These are phyloP conservation scores for Atherinosoma microstoma DNA, from an alignment of 2,797 vertebrate species.

Conservation along the genomic window DNA sequence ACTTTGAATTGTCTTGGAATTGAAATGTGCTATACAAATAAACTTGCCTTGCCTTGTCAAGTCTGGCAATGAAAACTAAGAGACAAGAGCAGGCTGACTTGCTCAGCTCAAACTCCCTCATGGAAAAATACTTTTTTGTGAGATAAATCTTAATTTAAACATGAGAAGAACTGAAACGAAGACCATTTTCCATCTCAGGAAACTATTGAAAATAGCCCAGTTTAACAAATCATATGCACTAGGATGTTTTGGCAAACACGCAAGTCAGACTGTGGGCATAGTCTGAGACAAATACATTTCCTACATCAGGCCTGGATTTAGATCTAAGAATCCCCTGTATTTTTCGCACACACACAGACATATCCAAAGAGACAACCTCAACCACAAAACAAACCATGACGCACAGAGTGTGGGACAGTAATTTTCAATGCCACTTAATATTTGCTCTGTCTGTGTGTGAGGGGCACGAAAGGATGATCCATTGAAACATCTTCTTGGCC, in stretches of 20 bases:
- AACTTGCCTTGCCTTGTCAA: constrained; percentile 6
- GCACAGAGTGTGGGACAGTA: constrained; percentile 46
- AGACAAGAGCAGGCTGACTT: constrained; percentile 19
- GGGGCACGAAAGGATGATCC: constrained; percentile 40
- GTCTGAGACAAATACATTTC: constrained; percentile 55
- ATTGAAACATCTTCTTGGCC: constrained; percentile 64
- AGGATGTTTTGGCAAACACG: constrained; percentile 44
- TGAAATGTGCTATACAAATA: too few relatives aligned
- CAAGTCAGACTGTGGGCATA: constrained; percentile 39
- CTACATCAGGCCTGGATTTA: constrained; percentile 54
- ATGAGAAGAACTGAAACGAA: constrained; percentile 43
- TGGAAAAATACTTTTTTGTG: constrained; percentile 31
- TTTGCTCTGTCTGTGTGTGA: constrained; percentile 45
- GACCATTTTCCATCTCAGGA: constrained; percentile 37
- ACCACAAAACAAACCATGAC: constrained; percentile 65
- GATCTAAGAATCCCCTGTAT: constrained; percentile 49
- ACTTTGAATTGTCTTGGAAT: too few relatives aligned
- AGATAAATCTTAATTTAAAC: constrained; percentile 42
- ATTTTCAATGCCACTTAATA: constrained; percentile 51
- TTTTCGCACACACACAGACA: constrained; percentile 17
- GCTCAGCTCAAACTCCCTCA: constrained; percentile 24
- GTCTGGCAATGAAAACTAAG: constrained; percentile 30
- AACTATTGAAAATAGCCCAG: constrained; percentile 26
- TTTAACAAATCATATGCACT: constrained; percentile 40
- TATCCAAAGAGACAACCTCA: constrained; percentile 31